Evolutionary conservation across 2,888 invertebrate genomes (phyloP), one percentile per base, ranked within the genome.

Genomic region (Conops quadrifasciatus): DNA sequence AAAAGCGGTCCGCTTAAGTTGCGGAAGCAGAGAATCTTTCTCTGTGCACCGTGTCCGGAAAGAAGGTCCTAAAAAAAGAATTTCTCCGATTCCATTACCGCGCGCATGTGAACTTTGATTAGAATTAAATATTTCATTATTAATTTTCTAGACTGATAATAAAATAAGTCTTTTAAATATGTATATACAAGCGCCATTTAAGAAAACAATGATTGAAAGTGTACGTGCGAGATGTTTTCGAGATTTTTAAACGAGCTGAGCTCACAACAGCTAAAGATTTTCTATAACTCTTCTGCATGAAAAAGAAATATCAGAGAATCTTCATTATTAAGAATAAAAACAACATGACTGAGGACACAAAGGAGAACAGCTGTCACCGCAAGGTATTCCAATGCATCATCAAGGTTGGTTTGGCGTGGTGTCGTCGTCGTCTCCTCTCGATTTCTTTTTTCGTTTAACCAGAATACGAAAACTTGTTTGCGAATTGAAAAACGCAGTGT

Each of bases 321-420:
- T 36, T 36, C 36, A 9, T 36, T 36, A 36, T 4, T 9, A 9
- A 36, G 49, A 15, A 49, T 16, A 62, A 9, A 59, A 16, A 68
- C 70, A 73, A 36, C 68, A 76, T 77, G 73, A 74, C 74, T 73
- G 78, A 79, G 60, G 76, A 75, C 66, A 72, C 73, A 62, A 78
- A 73, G 75, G 77, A 75, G 67, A 74, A 76, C 74, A 26, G 26
- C 53, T 82, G 82, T 68, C 81, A 81, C 78, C 80, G 78, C 71
- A 81, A 80, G 68, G 73, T 83, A 69, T 81, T 80, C 70, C 73
- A 81, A 67, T 79, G 77, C 74, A 75, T 82, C 72, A 73, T 80
- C 75, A 83, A 82, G 82, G 82, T 82, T 78, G 72, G 76, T 77
- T 72, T 72, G 16, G 49, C 56, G 72, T 58, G 49, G 16, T 49